Evolutionary conservation across 2,113 vertebrate genomes (phyloP).

Genomic region (Telmatochromis brichardi): DNA sequence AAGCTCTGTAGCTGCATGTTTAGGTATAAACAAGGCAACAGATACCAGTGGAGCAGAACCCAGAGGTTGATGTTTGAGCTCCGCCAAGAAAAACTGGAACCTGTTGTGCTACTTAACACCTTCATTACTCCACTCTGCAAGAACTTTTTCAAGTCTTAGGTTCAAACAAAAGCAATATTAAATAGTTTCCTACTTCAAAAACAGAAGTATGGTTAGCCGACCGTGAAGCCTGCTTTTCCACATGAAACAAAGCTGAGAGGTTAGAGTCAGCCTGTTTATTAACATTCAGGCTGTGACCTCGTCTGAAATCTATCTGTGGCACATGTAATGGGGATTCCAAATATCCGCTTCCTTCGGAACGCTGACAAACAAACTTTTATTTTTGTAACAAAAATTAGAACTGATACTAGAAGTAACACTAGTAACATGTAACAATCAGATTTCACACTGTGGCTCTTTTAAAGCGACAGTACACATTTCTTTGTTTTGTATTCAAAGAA

Average conservation of each 20-base stretch:
- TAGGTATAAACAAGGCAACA: background rate
- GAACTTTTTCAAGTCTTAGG: background rate
- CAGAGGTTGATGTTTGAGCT: background rate
- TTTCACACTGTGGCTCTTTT: background rate
- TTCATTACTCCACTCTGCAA: background rate
- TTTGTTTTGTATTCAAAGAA: background rate
- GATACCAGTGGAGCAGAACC: rapidly evolving
- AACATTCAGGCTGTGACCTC: background rate
- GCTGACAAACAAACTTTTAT: background rate
- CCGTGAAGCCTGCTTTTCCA: background rate
- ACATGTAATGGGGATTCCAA: background rate
- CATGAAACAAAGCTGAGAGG: background rate
- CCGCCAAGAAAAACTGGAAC: background rate
- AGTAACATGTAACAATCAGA: background rate
- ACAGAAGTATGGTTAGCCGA: background rate
- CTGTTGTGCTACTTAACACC: background rate
- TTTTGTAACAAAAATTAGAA: background rate
- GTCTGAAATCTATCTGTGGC: rapidly evolving
- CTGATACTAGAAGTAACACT: background rate
- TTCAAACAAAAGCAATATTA: background rate
- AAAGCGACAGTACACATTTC: background rate
- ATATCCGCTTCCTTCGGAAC: background rate
- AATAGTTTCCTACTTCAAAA: background rate
- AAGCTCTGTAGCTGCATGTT: background rate
- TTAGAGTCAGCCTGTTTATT: background rate